Conservation (phyloP, 2,113 vertebrate genomes). For the Sylvilagus bachmani region DNA sequence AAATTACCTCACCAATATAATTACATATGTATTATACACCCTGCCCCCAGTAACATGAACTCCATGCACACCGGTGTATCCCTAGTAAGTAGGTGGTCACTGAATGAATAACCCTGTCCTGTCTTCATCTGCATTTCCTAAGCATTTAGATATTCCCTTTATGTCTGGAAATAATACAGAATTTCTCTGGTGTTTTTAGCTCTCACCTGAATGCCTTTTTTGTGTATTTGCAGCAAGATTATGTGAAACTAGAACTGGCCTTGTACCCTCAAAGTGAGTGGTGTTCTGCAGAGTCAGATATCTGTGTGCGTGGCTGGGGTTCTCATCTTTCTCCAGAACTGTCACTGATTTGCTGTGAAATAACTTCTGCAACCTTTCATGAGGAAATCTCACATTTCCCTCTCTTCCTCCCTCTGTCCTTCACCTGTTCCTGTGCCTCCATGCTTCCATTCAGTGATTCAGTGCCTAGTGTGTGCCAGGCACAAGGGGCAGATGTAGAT, state of each 20-base stretch:
- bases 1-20: neutral
- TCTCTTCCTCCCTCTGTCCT: neutral
- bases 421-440: neutral
- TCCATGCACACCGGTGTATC: neutral
- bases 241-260: neutral
- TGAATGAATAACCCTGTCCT: neutral
- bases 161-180: neutral
- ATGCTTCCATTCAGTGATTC: neutral
- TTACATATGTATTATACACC: neutral
- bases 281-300: neutral
- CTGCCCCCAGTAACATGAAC: neutral
- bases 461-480: neutral
- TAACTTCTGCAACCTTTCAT: neutral
- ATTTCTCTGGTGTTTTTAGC: neutral
- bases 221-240: conserved; percentile 16
- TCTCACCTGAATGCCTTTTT: neutral
- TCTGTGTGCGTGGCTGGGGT: neutral
- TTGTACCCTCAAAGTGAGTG: neutral
- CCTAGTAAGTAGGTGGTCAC: neutral
- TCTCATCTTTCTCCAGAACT: neutral
- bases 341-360: neutral
- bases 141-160: neutral
- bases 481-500: neutral
- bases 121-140: neutral
- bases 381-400: neutral